Evolutionary conservation across 1,140 invertebrate genomes (phyloP).

Genomic region (Ostrea denselamellosa): DNA sequence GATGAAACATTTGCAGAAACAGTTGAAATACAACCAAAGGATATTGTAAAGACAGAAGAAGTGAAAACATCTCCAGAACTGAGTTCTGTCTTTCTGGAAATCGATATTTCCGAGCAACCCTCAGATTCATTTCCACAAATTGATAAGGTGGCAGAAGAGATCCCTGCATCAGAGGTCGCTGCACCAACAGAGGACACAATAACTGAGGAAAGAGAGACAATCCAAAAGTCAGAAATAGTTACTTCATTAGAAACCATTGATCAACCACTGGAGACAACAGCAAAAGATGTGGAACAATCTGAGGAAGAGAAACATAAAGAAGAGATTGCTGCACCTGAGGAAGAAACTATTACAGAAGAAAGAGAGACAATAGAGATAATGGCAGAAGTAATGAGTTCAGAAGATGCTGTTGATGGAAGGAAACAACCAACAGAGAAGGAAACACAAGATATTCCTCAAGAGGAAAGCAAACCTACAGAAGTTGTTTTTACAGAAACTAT

Average conservation of each 20-base stretch:
- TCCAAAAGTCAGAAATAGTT: too few relatives aligned
- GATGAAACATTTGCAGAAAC: too few relatives aligned
- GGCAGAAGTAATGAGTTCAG: slow-evolving; percentile 2
- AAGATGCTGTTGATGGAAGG: slow-evolving; percentile 29
- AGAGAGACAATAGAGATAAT: slow-evolving; percentile 42
- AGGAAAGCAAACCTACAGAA: slow-evolving; percentile 36
- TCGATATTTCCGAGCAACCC: too few relatives aligned
- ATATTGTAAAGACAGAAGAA: too few relatives aligned
- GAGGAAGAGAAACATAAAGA: too few relatives aligned
- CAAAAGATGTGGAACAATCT: too few relatives aligned
- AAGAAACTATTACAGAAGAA: slow-evolving; percentile 38
- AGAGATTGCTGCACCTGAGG: slow-evolving; percentile 1
- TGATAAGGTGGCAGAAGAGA: slow-evolving; percentile 41
- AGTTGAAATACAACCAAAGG: too few relatives aligned
- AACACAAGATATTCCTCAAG: background rate
- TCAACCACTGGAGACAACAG: too few relatives aligned
- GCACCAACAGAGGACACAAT: background rate
- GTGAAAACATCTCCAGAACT: too few relatives aligned
- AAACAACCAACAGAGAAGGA: background rate
- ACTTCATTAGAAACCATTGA: too few relatives aligned
- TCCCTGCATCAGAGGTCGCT: background rate
- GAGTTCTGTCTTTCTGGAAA: too few relatives aligned
- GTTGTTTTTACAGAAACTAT: background rate
- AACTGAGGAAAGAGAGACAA: background rate
- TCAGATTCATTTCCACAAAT: too few relatives aligned